Evolutionary conservation across 2,888 invertebrate species (phyloP), one percentile per base, ranked within the genome.

Genomic region (Quadroppia sp.): DNA sequence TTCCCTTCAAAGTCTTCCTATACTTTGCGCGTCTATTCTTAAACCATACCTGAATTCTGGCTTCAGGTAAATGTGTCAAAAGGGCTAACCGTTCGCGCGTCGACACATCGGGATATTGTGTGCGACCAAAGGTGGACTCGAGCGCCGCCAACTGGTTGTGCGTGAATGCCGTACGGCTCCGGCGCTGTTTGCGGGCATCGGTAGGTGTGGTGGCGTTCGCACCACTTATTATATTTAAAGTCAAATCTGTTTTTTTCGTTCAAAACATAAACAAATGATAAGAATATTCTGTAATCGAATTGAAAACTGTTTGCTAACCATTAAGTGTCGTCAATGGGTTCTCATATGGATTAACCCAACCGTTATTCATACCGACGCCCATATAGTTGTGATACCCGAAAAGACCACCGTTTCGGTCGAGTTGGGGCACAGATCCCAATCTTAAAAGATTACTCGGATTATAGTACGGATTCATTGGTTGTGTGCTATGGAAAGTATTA

Each of bases 31-130:
- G 77, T 42, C 84, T 77, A 77, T 84, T 84, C 77, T 84, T 84
- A 77, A 84, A 84, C 84, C 84, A 84, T 4, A 84, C 84, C 81
- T 84, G 84, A 74, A 84, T 84, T 77, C 84, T 80, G n/a, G 83
- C 83, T 78, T 84, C 84, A 4, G 84, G 84, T 42, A 84, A 79
- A 74, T 81, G 82, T n/a, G 84, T 84, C 78, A 82, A 81, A 79
- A 83, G 81, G 7, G 84, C 83, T 36, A 84, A 79, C 56, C 83
- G 78, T 77, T 84, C 84, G 40, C 84, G 75, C 80, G 83, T 83
- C 15, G 83, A 82, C 15, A 84, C 83, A 79, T 84, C 84, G 42
- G 84, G 84, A 78, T 84, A 84, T 77, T 84, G 84, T 15, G 83
- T 83, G 77, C 83, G 83, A 11, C 80, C 75, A 78, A 84, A 84